These are phyloP conservation scores for Cheilinus undulatus DNA, from an alignment of 2,113 vertebrate genomes.

Conservation along the genomic window DNA sequence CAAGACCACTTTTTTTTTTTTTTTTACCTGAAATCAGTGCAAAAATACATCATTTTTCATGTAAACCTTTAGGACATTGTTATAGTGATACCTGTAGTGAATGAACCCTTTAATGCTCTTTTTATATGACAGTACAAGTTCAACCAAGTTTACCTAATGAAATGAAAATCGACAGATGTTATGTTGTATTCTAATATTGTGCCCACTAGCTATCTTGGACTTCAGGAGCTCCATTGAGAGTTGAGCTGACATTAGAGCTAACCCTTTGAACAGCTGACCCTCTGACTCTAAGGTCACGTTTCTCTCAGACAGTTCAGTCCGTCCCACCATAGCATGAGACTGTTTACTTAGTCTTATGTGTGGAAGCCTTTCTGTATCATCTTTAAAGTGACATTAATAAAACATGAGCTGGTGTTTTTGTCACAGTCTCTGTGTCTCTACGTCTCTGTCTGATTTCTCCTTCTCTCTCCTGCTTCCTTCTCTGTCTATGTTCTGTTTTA, in stretches of 20 bases:
- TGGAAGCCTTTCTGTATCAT: constrained; percentile 2
- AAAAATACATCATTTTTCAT: no score
- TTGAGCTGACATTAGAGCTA: not conserved
- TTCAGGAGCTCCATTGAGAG: no score
- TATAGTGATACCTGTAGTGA: no score
- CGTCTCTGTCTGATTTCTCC: constrained; percentile 34
- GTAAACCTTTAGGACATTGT: no score
- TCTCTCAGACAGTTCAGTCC: no score
- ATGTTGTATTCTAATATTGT: no score
- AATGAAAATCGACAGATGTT: not conserved
- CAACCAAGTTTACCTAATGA: not conserved
- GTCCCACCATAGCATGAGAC: not conserved
- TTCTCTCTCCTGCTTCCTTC: constrained; percentile 9
- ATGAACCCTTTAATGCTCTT: no score
- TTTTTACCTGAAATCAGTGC: no score
- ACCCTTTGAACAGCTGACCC: not conserved
- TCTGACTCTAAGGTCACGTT: not conserved
- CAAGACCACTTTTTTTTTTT: no score
- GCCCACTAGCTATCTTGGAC: no score
- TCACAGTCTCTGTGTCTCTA: constrained; percentile 22
- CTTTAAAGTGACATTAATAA: constrained; percentile 24
- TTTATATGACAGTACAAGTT: not conserved
- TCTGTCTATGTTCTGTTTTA: constrained; percentile 73
- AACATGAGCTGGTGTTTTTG: constrained; percentile 7
- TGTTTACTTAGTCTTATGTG: not conserved